Base-by-base conservation (phyloP, 2,113 vertebrate genomes). In the Gadus macrocephalus region DNA sequence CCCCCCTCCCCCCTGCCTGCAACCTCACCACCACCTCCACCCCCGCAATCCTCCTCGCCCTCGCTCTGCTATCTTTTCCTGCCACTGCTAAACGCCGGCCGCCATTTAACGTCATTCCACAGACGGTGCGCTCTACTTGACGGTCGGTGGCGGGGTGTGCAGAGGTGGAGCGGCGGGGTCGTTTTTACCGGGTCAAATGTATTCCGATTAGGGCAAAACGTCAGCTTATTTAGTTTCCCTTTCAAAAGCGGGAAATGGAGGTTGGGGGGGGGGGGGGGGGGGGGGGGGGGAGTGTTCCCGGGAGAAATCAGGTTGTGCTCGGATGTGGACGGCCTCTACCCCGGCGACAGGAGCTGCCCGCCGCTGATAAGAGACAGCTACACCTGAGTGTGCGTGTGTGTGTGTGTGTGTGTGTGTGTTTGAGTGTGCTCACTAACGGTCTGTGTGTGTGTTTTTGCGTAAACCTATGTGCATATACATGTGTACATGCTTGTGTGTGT, bases 131-230 rank as follows among this genome's bases (percentile, higher is more conserved):
- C 90, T 88, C 91, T 89, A 91, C 93, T 86, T 94, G 78, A 70
- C 73, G 64, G 42, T 3, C 9, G 53, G 31, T 35, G 31, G 31
- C 31, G 6, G 31, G 12, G 5, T 55, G 53, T 55, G 53, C 12
- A 74, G 76, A 35, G 62, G 0, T 15, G 75, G 74, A 80, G 82
- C 79, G 81, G 72, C n/a, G 53, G 53, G 93, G 92, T 93, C 89
- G 88, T 94, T 93, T 95, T 93, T 94, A 95, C 91, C 92, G 93
- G 96, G 95, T 96, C 95, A 96, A 93, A 94, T 92, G 92, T 93
- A 95, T 96, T 96, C 94, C 94, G 92, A 94, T 94, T 93, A 94
- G 94, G 94, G 95, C 95, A 94, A 96, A 96, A 95, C 93, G 93
- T 14, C 92, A 90, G 93, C 93, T 96, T 95, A 95, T 96, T 98